Evolutionary conservation across 1,140 invertebrate species (phyloP).

Genomic region (Ylistrum balloti): DNA sequence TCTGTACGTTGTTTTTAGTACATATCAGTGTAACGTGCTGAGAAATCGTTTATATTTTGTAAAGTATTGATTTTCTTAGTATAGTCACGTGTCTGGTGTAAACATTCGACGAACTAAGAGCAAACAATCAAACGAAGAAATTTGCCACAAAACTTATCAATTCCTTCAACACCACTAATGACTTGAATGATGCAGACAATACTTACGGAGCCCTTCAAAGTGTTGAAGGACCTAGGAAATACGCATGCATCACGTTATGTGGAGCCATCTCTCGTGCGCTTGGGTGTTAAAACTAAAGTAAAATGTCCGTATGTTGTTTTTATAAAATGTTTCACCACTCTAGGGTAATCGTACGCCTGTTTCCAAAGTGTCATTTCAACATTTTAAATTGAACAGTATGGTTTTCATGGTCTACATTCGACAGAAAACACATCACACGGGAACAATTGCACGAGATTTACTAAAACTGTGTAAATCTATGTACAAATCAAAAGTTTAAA

Average conservation of each 20-base stretch:
- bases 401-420: no score
- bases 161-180: neutral
- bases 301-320: neutral
- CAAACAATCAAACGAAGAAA: neutral
- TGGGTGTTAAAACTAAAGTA: neutral
- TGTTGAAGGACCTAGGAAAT: neutral
- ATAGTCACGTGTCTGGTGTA: neutral
- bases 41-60: neutral
- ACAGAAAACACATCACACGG: no score
- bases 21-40: neutral
- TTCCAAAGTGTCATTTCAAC: no score
- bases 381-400: no score
- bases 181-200: neutral
- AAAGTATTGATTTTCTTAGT: neutral
- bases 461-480: no score
- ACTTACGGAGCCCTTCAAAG: neutral
- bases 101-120: neutral
- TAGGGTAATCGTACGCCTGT: no score
- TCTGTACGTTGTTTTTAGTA: neutral
- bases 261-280: neutral
- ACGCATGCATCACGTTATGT: neutral
- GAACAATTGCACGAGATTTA: no score
- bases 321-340: no score
- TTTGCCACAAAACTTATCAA: neutral
- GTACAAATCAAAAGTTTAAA: no score